Evolutionary conservation across 1,140 invertebrate species (phyloP), one percentile per base, ranked within the genome.

Genomic region (Aleiodes sp.): DNA sequence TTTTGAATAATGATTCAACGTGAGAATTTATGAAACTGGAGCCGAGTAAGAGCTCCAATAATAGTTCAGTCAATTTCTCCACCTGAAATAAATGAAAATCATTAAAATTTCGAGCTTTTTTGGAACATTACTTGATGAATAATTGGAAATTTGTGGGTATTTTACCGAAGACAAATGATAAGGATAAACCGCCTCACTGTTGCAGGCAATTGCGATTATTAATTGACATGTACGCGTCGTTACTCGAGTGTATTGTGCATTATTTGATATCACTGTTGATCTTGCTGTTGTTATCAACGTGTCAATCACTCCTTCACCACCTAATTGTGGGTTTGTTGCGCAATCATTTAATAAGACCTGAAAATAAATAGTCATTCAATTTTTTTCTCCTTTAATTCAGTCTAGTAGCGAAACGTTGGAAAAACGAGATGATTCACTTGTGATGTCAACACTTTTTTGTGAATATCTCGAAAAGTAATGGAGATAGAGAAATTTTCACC

Each of bases 291-390:
- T 82, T 68, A 85, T 84, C 68, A 86, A 79, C 75, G 82, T 86
- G 59, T 86, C 83, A 59, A 86, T 74, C 3, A 85, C 78, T 46
- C 85, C 85, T 74, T 83, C 82, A 0, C 83, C 82, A 4, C 82
- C 79, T 39, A 86, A 72, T 70, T 80, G 72, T 63, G 74, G 68
- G 73, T 86, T 86, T 2, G 83, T 84, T 1, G 76, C 71, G 64
- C 84, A 86, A 63, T 86, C 83, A 37, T 86, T 85, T 43, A 86
- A 70, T 62, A 86, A 77, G n/a, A 85, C 83, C n/a, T n/a, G n/a
- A n/a, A n/a, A n/a, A n/a, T n/a, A n/a, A n/a, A n/a, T n/a, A n/a
- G n/a, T n/a, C n/a, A n/a, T n/a, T n/a, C n/a, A n/a, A n/a, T n/a
- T n/a, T n/a, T n/a, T n/a, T n/a, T n/a, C n/a, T n/a, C n/a, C n/a